These are phyloP conservation scores for Camelus dromedarius DNA, from an alignment of 2,113 vertebrate genomes.

Conservation along the genomic window DNA sequence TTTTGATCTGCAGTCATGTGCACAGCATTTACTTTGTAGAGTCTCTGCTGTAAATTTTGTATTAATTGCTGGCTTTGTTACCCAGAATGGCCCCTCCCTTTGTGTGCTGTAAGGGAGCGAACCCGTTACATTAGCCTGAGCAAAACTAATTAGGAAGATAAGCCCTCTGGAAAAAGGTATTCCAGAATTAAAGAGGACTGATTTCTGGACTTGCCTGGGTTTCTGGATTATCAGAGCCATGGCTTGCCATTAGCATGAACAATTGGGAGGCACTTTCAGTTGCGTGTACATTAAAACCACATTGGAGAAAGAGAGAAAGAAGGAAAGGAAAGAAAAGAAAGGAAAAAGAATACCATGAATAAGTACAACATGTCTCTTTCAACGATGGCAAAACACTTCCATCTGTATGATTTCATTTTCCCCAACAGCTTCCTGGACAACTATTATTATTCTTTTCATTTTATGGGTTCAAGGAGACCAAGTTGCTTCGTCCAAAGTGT, in stretches of 20 bases:
- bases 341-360: not conserved
- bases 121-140: not conserved
- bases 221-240: not conserved
- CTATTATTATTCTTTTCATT: constrained; percentile 38
- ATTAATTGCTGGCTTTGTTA: constrained; percentile 65
- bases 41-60: constrained; percentile 66
- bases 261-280: not conserved
- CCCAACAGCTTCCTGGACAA: not conserved
- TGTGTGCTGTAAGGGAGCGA: constrained; percentile 20
- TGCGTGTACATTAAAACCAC: not conserved
- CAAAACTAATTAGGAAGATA: constrained; percentile 61
- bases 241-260: not conserved
- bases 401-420: constrained; percentile 55
- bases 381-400: constrained; percentile 20
- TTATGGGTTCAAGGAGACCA: constrained; percentile 33
- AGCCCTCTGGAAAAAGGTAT: constrained; percentile 1
- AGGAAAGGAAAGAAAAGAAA: not conserved
- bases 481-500: constrained; percentile 20
- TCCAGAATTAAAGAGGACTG: constrained; percentile 19
- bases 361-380: constrained; percentile 39
- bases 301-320: not conserved
- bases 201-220: constrained; percentile 35
- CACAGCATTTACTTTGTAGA: constrained; percentile 62
- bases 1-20: constrained; percentile 70
- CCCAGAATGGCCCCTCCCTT: not conserved